Evolutionary conservation across 1,140 invertebrate species (phyloP), one percentile per base, ranked within the genome.

Genomic region (Trichomalopsis sarcophagae): DNA sequence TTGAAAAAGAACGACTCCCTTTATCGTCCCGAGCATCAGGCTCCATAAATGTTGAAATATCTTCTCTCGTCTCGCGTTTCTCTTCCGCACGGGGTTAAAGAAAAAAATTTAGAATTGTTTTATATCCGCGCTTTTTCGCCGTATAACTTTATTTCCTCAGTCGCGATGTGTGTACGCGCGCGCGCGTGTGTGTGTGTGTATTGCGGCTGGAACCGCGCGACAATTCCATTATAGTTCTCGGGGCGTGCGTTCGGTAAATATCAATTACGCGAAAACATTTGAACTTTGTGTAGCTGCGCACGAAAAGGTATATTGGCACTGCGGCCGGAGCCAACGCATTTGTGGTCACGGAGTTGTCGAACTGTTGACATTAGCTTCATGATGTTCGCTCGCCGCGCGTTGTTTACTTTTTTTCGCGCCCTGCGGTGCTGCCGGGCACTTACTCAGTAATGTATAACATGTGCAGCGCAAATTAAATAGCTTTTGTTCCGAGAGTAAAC

Each of bases 351-450:
- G 40, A 21, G 33, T 74, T 30, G 30, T 10, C 21, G 17, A 62
- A 66, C 55, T 75, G 73, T 81, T 76, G 78, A 85, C 78, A 76
- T 73, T 85, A 11, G 27, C 17, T 69, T 21, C 23, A 80, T 14
- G 78, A 69, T 44, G 23, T 13, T 44, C 66, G 36, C n/a, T 10
- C 27, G 44, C 30, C 33, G 55, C 14, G 33, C 33, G 68, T 80
- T 85, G 76, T 76, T 85, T 81, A 75, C 78, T 81, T 69, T 69
- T 66, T 85, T 76, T 68, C 73, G 0, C 10, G 13, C 21, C 33
- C 47, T 74, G 47, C 47, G 47, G 80, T 82, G 27, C 17, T 62
- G 55, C 55, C 4, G 40, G 1, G 73, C 55, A 82, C n/a, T 82
- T 76, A 76, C 33, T 76, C 36, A 11, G 10, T 66, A 76, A 76